Base-by-base conservation (phyloP, 1,140 invertebrate genomes). In the Diplogasteroides magnus region DNA sequence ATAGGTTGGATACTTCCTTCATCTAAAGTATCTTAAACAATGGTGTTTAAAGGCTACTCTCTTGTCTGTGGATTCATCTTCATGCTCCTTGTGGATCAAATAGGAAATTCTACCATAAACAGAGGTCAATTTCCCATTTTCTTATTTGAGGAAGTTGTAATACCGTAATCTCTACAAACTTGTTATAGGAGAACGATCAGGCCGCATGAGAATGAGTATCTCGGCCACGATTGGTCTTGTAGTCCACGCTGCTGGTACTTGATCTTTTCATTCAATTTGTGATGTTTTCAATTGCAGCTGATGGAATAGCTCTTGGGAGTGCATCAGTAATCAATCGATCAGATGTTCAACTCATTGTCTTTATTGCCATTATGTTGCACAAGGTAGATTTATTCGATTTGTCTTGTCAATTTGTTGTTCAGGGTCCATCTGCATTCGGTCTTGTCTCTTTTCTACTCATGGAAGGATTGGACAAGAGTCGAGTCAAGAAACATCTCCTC, bases 361-460 rank as follows among this genome's bases (percentile, higher is more conserved):
- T 96, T 37, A 69, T 87, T 31, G 96, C 96, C 28, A 98, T 98
- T 73, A 98, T 99, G 94, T 85, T 99, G 19, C 96, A 99, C 81
- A 99, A 99, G 86, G 90, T 90, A 84, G 74, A 59, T 68, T 29
- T 19, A 57, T 63, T 66, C 15, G 25, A 23, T 76, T 14, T 31
- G 14, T 48, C 23, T 32, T 76, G 27, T 56, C 23, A 37, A 73
- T 23, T 76, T 72, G 1, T 68, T 56, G 79, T 84, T 64, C 77
- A 91, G 90, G 94, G 93, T 15, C 96, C 96, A 2, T 94, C 96
- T 28, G 93, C 96, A 6, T 98, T 99, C 87, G 96, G 95, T 37
- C 86, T 99, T 1, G 94, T 97, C 15, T 96, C 94, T 31, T 98
- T 97, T 84, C 85, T 99, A 61, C 84, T 99, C 69, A 93, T 97